Evolutionary conservation across 1,140 invertebrate species (phyloP), one percentile per base, ranked within the genome.

Genomic region (Drosophila repleta): DNA sequence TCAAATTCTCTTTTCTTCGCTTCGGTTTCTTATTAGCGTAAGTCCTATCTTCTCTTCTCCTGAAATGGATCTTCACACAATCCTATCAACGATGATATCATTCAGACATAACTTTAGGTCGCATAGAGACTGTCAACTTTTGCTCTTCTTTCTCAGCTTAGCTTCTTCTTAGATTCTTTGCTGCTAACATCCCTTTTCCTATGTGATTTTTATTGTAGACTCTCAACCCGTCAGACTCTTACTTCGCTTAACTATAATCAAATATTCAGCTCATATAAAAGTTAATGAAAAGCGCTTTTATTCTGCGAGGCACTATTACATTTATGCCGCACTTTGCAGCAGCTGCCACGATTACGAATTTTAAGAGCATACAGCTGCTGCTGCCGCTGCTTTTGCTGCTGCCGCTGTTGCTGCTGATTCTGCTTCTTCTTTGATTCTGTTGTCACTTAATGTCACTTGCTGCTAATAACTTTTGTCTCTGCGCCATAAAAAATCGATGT

Each of bases 381-480:
- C 3, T 17, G 4, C 21, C 17, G 1, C 3, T 13, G 4, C 20
- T 20, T 6, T 20, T 46, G 18, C 26, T 39, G 15, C 20, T 56
- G 24, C 24, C 32, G 13, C 21, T 13, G 3, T 10, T 41, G 8
- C 46, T n/a, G 41, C 17, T 26, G n/a, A n/a, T n/a, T n/a, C n/a
- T n/a, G n/a, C n/a, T n/a, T n/a, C n/a, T n/a, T n/a, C n/a, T 35
- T 18, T 37, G 11, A 20, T 18, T 2, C 45, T 20, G 58, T 43
- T 66, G 57, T 62, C 63, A 67, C 55, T 67, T 73, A 68, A 61
- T 61, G 41, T 68, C 64, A 67, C 51, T 57, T 35, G 45, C 67
- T 57, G 67, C 56, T 73, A 68, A 61, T 56, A 69, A 74, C 65
- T 69, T 69, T 62, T 69, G 65, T 74, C 66, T 69, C 24, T 21